Evolutionary conservation across 1,140 invertebrate genomes (phyloP).

Genomic region (Whitmania pigra): DNA sequence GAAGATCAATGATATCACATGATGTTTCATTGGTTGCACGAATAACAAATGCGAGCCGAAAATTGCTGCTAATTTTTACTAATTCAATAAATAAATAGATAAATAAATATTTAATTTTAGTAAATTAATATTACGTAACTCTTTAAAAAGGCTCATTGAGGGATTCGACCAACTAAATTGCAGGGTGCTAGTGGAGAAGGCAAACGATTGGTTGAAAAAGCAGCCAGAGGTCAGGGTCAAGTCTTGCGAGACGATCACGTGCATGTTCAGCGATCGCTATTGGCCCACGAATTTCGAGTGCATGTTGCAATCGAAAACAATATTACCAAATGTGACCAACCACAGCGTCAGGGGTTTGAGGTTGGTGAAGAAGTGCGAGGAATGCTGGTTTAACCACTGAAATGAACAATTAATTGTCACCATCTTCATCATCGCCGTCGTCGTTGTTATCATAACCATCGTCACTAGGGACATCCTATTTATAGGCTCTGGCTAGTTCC

Average conservation of each 20-base stretch:
- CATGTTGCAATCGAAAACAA: neutral
- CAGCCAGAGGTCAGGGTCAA: conserved; percentile 11
- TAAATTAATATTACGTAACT: no score
- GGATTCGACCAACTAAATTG: neutral
- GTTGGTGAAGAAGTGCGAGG: neutral
- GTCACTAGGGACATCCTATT: neutral
- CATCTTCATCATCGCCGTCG: neutral
- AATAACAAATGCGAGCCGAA: no score
- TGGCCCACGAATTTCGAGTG: neutral
- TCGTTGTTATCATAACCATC: neutral
- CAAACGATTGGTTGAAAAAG: conserved; percentile 17
- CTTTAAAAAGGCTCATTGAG: no score
- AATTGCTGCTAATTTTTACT: no score
- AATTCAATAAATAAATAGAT: no score
- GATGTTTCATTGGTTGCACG: no score
- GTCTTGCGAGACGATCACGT: conserved; percentile 17
- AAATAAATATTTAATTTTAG: no score
- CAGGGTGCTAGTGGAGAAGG: conserved; percentile 12
- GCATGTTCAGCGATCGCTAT: conserved; percentile 6
- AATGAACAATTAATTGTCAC: no score
- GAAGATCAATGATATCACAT: no score
- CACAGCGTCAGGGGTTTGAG: conserved; percentile 8
- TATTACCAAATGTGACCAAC: neutral
- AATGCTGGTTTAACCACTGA: no score
- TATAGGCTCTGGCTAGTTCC: conserved; percentile 5